Base-by-base conservation (phyloP, 2,797 vertebrate species). In the Chloroceryle amazona region DNA sequence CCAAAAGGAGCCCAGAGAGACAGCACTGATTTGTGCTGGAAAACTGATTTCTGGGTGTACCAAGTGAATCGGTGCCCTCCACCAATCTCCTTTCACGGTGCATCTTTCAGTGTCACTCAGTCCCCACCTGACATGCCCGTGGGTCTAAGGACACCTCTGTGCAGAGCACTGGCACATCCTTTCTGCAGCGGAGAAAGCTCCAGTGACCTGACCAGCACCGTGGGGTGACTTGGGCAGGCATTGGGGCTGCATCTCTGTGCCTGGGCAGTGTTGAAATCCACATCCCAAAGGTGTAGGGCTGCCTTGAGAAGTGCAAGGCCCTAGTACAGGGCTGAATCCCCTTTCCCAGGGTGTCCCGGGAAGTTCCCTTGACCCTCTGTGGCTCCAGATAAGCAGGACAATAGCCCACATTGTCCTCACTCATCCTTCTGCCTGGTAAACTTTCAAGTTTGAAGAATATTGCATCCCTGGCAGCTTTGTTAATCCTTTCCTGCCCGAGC, bases 401-500 rank as follows among this genome's bases (percentile, higher is more conserved):
- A 96, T 95, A 60, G 66, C 20, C 28, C 28, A 4, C 52, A 33
- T 96, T 95, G 92, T 91, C 78, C 62, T 82, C 9, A 2, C 81
- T 93, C 94, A 65, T 92, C 95, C 65, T 91, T 63, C 49, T 74
- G 94, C 70, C 85, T 75, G 78, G 65, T 82, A 67, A 83, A 75
- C 74, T 92, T 95, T 79, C 62, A 54, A 85, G 66, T 47, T 88
- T n/a, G 88, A 61, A 86, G 76, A 15, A 2, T 60, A 10, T 89
- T n/a, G 3, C 57, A 28, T 81, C 72, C 60, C 55, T 83, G 74
- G 76, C 91, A 92, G 93, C 87, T 74, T 46, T 47, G 54, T 95
- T 96, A 96, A 94, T 95, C 92, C 86, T 83, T 94, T 96, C 66
- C 61, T 95, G 94, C 74, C 86, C 0, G 0, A 72, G 74, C 89